Percentiles rank a stretch among this genome's conserved stretches.
Evolutionary conservation across 2,797 vertebrate genomes (phyloP).

Genomic region (Mus minutoides): DNA sequence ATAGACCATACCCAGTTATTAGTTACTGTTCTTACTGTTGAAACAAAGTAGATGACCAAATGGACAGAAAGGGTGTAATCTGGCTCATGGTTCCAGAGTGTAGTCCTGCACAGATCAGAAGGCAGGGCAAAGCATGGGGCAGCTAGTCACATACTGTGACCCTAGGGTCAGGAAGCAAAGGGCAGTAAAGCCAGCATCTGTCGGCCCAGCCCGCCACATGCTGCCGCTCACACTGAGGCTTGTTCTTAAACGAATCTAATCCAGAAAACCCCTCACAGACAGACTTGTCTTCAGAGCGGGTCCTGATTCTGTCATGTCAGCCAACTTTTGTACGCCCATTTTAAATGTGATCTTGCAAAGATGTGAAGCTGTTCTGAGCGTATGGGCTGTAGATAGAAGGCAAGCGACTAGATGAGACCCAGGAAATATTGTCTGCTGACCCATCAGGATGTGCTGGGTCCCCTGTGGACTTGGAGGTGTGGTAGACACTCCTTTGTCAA

Average conservation of each 20-base stretch:
- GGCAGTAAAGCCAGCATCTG: fast-evolving
- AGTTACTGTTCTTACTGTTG: neutral
- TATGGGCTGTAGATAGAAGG: neutral
- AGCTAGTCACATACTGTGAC: neutral
- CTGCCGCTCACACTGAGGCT: neutral
- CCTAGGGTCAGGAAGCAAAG: neutral
- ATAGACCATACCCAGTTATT: neutral
- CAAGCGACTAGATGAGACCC: neutral
- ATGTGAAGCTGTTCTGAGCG: neutral
- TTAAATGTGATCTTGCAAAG: neutral
- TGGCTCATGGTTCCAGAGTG: too few relatives aligned
- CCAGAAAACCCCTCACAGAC: neutral
- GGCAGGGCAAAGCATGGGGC: too few relatives aligned
- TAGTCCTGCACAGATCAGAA: neutral
- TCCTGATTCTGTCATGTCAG: too few relatives aligned
- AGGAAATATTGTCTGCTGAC: neutral
- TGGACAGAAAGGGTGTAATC: neutral
- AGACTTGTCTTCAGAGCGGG: neutral
- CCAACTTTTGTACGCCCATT: neutral
- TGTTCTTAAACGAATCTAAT: neutral
- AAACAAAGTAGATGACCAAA: neutral
- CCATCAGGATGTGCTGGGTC: neutral
- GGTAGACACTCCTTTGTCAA: neutral
- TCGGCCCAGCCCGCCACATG: fast-evolving
- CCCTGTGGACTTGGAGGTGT: neutral